Percentiles rank a stretch among this genome's conserved stretches.
phyloP scores from a whole-genome alignment of 2,113 vertebrate species.

The Gymnobelideus leadbeateri region DNA sequence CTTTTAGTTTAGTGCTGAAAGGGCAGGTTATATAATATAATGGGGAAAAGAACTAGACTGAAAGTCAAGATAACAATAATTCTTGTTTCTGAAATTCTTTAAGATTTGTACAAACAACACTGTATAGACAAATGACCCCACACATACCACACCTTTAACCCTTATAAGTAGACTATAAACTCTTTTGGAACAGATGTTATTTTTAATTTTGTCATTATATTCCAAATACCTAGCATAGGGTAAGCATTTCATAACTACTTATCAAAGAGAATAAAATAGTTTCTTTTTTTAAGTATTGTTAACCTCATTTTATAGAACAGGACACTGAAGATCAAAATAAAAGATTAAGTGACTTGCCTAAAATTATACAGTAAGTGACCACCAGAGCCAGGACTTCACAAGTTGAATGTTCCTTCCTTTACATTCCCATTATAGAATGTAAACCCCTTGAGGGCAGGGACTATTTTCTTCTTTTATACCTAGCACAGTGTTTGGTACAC shows the following conservation, averaged over 20 bases:
- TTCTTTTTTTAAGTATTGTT: neutral
- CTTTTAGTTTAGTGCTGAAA: neutral
- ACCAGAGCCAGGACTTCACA: neutral
- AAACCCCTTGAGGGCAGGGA: neutral
- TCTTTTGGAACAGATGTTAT: neutral
- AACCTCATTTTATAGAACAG: neutral
- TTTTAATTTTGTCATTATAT: neutral
- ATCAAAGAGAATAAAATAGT: neutral
- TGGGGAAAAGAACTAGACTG: neutral
- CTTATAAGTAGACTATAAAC: neutral
- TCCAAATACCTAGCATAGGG: neutral
- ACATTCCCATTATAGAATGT: neutral
- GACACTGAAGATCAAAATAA: neutral
- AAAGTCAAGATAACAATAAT: neutral
- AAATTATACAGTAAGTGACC: neutral
- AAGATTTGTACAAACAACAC: neutral
- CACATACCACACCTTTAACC: neutral
- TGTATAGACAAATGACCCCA: neutral
- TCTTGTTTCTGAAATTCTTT: neutral
- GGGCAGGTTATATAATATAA: neutral
- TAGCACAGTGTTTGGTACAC: neutral
- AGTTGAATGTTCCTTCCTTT: neutral
- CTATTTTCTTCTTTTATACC: neutral
- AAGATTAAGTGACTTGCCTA: neutral
- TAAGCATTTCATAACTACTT: neutral